Base-by-base conservation (phyloP, 2,888 invertebrate species). In the Perizoma affinitatum region DNA sequence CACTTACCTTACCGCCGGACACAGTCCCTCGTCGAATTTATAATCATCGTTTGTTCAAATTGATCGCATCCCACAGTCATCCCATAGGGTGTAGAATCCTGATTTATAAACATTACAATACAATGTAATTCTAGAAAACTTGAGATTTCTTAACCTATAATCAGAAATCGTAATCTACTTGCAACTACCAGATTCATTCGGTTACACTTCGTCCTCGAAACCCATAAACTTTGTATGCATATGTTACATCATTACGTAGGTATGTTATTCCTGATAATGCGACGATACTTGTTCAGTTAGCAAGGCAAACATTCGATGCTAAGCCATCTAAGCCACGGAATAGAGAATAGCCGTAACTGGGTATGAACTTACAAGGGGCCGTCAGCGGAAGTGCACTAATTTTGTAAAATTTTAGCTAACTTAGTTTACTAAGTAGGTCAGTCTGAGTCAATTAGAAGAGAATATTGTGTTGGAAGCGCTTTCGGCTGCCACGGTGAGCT, bases 181-280 rank as follows among this genome's bases (percentile, higher is more conserved):
- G 43, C 34, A 33, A 35, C 36, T 6, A 11, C 46, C 35, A 68
- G 61, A 74, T 70, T 66, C 68, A 66, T 73, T 67, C 68, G 68
- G 57, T 66, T 68, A 67, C 69, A 66, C 71, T 72, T 68, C 65
- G 79, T 73, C 79, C 78, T 82, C 75, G 74, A 73, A 77, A 75
- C 75, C 73, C 68, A 72, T 70, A 77, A 73, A 76, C 70, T 68
- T 70, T 45, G 41, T 68, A 71, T 68, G 55, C 67, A 68, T 62
- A 67, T 67, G 66, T 70, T 72, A 69, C 67, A 68, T 65, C 65
- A 65, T 22, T 22, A 43, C 54, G 34, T 63, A 69, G 35, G 55
- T 65, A 70, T 68, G 52, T 72, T 70, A 62, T 73, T 69, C 63
- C 73, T 73, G 80, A 82, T 83, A 83, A 81, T 58, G 46, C 70